A percentile compares a stretch with the other conserved stretches of the same genome.
Conservation (phyloP, 1,140 invertebrate species). For the Teleopsis dalmanni region DNA sequence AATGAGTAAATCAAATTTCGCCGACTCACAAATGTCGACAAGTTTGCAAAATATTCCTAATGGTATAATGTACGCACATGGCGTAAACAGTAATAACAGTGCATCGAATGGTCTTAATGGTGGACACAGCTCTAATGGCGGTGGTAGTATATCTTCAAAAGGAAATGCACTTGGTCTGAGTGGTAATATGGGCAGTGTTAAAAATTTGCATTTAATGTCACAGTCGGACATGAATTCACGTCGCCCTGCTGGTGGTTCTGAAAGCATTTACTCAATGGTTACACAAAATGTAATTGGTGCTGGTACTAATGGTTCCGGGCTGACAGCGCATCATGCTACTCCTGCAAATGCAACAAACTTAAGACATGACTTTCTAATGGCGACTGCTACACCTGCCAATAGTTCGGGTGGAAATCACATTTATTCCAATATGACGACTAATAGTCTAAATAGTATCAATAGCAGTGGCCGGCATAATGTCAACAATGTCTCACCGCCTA, state of each 20-base stretch:
- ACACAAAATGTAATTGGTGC: conserved; percentile 21
- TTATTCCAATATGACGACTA: conserved; percentile 17
- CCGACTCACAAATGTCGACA: conserved; percentile 37
- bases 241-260: conserved; percentile 10
- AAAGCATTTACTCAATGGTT: no score
- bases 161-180: conserved; percentile 10
- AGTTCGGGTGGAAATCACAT: conserved; percentile 28
- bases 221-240: conserved; percentile 27
- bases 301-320: conserved; percentile 17
- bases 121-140: conserved; percentile 15
- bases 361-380: conserved; percentile 34
- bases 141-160: conserved; percentile 10
- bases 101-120: conserved; percentile 11
- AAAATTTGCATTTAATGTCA: conserved; percentile 34
- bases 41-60: conserved; percentile 44
- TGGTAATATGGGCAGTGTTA: conserved; percentile 32
- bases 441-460: conserved; percentile 5
- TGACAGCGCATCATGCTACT: conserved; percentile 31
- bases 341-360: conserved; percentile 29
- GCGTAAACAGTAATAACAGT: conserved; percentile 7
- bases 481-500: conserved; percentile 36
- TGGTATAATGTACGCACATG: conserved; percentile 33
- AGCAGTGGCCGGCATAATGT: conserved; percentile 18
- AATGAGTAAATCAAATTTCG: conserved; percentile 34
- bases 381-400: conserved; percentile 30